A percentile compares a stretch with the other conserved stretches of the same genome.
Evolutionary conservation across 2,888 invertebrate genomes (phyloP).

Genomic region (Xestia sexstrigata): DNA sequence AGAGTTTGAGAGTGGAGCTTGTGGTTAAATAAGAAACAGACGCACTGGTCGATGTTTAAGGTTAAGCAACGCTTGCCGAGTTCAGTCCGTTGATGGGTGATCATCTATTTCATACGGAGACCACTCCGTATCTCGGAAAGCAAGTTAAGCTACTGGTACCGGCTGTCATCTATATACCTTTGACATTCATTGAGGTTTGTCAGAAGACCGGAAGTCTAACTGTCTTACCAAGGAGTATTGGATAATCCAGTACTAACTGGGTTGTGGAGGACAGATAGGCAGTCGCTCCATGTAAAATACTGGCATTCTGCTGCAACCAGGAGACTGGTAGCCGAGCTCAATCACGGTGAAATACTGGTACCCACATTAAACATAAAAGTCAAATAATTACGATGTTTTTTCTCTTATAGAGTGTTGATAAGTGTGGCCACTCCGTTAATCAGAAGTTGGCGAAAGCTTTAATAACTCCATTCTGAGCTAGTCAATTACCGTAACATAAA

Average conservation of each 20-base stretch:
- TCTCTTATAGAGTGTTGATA: too few species aligned
- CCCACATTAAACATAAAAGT: too few species aligned
- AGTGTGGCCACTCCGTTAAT: background rate
- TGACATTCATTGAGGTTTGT: background rate
- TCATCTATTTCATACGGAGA: background rate
- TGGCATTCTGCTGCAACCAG: background rate
- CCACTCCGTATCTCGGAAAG: background rate
- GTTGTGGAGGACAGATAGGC: background rate
- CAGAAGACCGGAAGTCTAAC: background rate
- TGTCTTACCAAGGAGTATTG: background rate
- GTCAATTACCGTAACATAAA: constrained; percentile 5
- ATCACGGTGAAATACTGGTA: background rate
- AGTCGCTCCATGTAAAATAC: background rate
- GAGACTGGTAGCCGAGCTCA: background rate
- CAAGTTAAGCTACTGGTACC: background rate
- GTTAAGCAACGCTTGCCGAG: background rate
- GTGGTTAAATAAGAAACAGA: too few species aligned
- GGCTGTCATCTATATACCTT: background rate
- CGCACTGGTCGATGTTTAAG: background rate
- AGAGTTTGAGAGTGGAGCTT: background rate
- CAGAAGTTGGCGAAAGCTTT: background rate
- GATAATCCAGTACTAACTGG: background rate
- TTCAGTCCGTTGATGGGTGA: background rate
- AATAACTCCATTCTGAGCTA: background rate
- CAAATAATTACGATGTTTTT: too few species aligned